A percentile compares a stretch with the other conserved stretches of the same genome.
These are phyloP conservation scores for Myotis pilosus DNA, from an alignment of 2,797 vertebrate species.

Conservation along the genomic window DNA sequence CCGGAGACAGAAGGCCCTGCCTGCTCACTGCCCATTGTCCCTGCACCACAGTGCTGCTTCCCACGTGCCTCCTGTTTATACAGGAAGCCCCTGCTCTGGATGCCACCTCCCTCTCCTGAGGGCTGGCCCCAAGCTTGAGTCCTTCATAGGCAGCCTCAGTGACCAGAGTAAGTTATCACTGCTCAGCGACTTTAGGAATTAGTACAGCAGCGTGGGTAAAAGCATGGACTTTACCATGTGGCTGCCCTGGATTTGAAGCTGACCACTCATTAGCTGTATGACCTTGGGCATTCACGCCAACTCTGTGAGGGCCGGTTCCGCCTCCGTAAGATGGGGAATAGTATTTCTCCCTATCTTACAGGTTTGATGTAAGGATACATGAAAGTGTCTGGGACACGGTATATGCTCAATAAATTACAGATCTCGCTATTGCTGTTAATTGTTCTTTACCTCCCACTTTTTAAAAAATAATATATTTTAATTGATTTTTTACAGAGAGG, in stretches of 20 bases:
- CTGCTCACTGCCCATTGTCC: conserved; percentile 75
- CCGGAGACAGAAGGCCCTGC: conserved; percentile 76
- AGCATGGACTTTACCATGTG: background rate
- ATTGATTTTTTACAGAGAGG: no score
- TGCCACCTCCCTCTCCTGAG: conserved; percentile 64
- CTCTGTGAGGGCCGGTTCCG: background rate
- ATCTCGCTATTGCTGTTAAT: background rate
- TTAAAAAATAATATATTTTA: no score
- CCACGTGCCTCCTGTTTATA: conserved; percentile 79
- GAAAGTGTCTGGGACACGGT: background rate
- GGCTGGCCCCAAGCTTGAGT: conserved; percentile 19
- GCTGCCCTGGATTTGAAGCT: background rate
- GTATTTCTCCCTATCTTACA: background rate
- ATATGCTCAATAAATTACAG: background rate
- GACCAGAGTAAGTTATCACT: background rate
- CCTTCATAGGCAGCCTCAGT: conserved; percentile 12
- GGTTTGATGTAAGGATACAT: background rate
- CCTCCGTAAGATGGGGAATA: background rate
- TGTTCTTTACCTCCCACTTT: background rate
- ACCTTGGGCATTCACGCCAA: background rate
- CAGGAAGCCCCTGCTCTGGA: conserved; percentile 71
- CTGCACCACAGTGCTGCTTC: conserved; percentile 61
- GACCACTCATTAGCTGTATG: background rate
- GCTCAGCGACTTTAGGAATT: background rate
- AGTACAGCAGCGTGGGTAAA: background rate